Conservation (phyloP, 2,797 vertebrate species). For the Caiman crocodilus region DNA sequence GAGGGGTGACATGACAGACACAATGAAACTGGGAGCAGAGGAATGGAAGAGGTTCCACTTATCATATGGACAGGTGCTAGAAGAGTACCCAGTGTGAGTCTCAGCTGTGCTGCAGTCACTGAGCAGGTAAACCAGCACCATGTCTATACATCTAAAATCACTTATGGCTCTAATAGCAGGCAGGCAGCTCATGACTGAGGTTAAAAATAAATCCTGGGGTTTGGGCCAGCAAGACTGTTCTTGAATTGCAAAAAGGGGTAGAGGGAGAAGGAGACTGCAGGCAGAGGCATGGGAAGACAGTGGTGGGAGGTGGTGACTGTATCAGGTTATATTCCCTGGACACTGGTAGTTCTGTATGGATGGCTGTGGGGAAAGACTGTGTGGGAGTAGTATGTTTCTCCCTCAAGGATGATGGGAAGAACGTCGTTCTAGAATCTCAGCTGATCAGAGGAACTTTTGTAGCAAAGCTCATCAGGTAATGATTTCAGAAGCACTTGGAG, state of each 20-base stretch:
- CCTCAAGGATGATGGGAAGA: neutral
- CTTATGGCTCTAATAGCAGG: neutral
- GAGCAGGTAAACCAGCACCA: neutral
- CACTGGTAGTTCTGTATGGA: neutral
- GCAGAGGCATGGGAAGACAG: neutral
- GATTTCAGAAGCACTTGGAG: neutral
- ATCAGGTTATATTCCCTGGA: neutral
- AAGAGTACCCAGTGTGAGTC: neutral
- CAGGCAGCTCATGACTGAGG: neutral
- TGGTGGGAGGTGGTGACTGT: neutral
- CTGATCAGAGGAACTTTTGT: neutral
- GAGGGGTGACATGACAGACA: accelerated
- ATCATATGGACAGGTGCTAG: neutral
- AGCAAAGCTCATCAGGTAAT: neutral
- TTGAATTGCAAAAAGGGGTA: neutral
- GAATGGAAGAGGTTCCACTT: neutral
- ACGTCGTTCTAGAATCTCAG: neutral
- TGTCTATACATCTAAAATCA: neutral
- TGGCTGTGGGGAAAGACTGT: neutral
- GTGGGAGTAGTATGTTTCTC: too few species aligned
- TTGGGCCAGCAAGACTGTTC: neutral
- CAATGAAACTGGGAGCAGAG: neutral
- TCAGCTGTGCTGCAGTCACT: neutral
- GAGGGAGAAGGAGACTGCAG: neutral
- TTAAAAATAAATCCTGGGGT: slow-evolving; percentile 8